Evolutionary conservation across 2,888 invertebrate species (phyloP).

Genomic region (Patella caerulea): DNA sequence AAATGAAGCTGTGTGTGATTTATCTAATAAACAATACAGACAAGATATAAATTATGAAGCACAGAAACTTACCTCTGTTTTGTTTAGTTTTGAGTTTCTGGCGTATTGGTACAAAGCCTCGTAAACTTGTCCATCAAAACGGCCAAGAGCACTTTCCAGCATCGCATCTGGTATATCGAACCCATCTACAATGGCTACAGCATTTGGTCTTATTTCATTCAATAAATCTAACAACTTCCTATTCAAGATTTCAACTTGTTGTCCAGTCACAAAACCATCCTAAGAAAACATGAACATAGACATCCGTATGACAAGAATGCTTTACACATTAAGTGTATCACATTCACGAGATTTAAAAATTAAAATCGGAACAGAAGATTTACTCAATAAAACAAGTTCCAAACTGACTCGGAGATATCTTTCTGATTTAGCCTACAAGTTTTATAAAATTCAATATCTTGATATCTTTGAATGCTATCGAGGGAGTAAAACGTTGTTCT

Average conservation of each 20-base stretch:
- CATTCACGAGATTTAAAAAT: too few species aligned
- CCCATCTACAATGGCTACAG: slow-evolving; percentile 90
- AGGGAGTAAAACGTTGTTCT: too few species aligned
- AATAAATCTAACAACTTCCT: slow-evolving; percentile 81
- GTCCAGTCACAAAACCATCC: slow-evolving; percentile 77
- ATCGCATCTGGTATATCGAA: slow-evolving; percentile 79
- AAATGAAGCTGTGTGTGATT: neutral
- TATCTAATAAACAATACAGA: neutral
- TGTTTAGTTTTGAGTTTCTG: slow-evolving; percentile 70
- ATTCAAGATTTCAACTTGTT: slow-evolving; percentile 75
- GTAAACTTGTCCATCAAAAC: slow-evolving; percentile 73
- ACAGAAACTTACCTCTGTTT: slow-evolving; percentile 61
- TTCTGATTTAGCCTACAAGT: too few species aligned
- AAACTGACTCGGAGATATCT: too few species aligned
- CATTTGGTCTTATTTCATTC: slow-evolving; percentile 84
- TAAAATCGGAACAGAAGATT: too few species aligned
- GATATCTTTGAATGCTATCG: too few species aligned
- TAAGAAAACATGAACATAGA: slow-evolving; percentile 58
- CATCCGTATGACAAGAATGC: too few species aligned
- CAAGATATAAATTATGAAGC: neutral
- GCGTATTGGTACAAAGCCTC: slow-evolving; percentile 72
- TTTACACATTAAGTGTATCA: too few species aligned
- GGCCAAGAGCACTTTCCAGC: slow-evolving; percentile 70
- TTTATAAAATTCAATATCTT: too few species aligned
- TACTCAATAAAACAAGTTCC: too few species aligned